Evolutionary conservation across 2,797 vertebrate species (phyloP).

Genomic region (Mus minutoides): DNA sequence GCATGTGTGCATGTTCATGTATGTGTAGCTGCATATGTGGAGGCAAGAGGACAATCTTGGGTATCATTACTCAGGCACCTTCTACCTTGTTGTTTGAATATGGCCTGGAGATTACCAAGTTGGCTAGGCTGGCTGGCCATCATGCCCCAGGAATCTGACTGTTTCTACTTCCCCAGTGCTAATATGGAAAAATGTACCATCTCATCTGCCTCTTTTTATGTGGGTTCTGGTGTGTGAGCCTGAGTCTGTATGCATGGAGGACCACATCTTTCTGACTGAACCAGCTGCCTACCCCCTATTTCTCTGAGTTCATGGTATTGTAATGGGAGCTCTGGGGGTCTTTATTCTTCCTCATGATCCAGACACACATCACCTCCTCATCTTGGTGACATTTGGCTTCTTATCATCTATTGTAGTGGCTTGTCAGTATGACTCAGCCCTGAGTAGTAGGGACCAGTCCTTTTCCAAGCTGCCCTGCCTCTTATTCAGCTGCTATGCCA

Average conservation of each 20-base stretch:
- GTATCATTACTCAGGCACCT: background rate
- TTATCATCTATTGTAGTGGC: background rate
- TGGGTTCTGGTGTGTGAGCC: background rate
- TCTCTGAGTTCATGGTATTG: background rate
- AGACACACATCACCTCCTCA: background rate
- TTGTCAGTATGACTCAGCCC: background rate
- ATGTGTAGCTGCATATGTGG: background rate
- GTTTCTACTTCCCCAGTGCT: background rate
- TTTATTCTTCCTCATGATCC: background rate
- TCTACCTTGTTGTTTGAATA: background rate
- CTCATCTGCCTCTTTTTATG: background rate
- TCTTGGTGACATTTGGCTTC: background rate
- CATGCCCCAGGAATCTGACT: background rate
- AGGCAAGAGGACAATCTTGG: background rate
- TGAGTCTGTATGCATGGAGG: background rate
- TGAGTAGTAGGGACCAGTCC: conserved; percentile 47
- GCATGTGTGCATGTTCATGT: background rate
- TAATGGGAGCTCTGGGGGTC: background rate
- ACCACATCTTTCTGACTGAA: background rate
- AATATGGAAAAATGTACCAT: background rate
- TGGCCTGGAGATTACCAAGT: background rate
- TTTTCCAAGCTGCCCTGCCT: background rate
- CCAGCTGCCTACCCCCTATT: background rate
- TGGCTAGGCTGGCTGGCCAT: background rate
- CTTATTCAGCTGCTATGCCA: background rate